These are phyloP conservation scores for Mesoclemmys tuberculata DNA, from an alignment of 2,113 vertebrate species.

Conservation along the genomic window DNA sequence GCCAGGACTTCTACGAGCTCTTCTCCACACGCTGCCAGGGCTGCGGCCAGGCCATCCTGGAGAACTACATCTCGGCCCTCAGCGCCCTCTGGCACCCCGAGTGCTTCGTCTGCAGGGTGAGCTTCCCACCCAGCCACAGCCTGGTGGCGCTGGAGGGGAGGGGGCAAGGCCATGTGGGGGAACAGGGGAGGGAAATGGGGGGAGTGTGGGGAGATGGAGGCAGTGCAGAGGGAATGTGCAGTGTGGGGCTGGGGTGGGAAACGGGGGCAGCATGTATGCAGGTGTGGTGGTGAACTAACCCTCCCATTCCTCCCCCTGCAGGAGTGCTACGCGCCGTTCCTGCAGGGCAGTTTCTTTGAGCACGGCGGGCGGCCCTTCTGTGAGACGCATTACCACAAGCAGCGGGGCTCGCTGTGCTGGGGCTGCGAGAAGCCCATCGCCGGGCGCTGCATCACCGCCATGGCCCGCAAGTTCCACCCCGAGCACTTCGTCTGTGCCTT, in stretches of 20 bases:
- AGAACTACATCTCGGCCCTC: slow-evolving; percentile 94
- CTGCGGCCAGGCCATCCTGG: slow-evolving; percentile 89
- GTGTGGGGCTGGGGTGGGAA: not conserved
- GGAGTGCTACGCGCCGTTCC: slow-evolving; percentile 91
- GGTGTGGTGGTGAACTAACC: not conserved
- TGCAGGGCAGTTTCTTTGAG: slow-evolving; percentile 93
- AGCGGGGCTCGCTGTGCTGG: slow-evolving; percentile 89
- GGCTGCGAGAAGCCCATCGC: slow-evolving; percentile 92
- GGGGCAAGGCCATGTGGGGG: not conserved
- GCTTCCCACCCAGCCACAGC: not conserved
- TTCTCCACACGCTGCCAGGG: slow-evolving; percentile 90
- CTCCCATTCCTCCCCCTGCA: not conserved
- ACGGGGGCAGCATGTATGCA: no score
- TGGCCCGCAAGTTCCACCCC: slow-evolving; percentile 93
- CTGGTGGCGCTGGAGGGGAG: not conserved
- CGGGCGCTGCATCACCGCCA: slow-evolving; percentile 91
- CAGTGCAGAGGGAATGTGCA: no score
- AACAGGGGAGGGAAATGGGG: not conserved
- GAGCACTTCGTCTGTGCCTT: slow-evolving; percentile 94
- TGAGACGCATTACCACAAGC: slow-evolving; percentile 91
- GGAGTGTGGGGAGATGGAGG: not conserved
- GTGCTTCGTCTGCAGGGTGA: slow-evolving; percentile 82
- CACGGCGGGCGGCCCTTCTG: slow-evolving; percentile 90
- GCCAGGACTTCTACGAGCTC: slow-evolving; percentile 90
- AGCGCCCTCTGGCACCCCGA: slow-evolving; percentile 92